These are phyloP conservation scores for Xiphorhynchus elegans DNA, from an alignment of 2,113 vertebrate genomes.

Conservation along the genomic window DNA sequence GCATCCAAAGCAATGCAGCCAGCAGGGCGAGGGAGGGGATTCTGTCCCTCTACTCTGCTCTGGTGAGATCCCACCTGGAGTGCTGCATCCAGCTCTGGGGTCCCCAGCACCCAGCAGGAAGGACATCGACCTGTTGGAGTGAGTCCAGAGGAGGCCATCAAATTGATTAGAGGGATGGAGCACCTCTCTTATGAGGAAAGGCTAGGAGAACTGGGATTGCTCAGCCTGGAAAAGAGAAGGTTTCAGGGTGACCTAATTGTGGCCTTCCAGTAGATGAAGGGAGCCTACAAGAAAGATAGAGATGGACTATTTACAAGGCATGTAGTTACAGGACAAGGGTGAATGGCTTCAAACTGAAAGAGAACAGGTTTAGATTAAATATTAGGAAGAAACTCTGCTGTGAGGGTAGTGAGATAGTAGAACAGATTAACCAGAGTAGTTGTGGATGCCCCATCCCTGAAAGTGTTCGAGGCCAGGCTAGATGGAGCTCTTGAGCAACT, in stretches of 20 bases:
- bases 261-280: neutral
- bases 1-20: neutral
- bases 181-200: accelerated
- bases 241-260: too few species aligned
- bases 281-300: neutral
- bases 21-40: neutral
- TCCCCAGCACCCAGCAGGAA: neutral
- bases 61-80: neutral
- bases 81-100: neutral
- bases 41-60: neutral
- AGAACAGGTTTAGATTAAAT: neutral
- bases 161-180: neutral
- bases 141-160: neutral
- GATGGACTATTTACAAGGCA: accelerated
- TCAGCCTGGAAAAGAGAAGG: neutral
- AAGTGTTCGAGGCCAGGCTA: neutral
- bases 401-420: neutral
- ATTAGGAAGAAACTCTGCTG: neutral
- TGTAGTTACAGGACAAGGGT: neutral
- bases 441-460: neutral
- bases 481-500: neutral
- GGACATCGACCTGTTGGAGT: accelerated
- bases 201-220: too few species aligned
- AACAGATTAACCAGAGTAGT: neutral
- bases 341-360: neutral